These are phyloP conservation scores for Coenonympha glycerion DNA, from an alignment of 2,888 invertebrate species.

Conservation along the genomic window DNA sequence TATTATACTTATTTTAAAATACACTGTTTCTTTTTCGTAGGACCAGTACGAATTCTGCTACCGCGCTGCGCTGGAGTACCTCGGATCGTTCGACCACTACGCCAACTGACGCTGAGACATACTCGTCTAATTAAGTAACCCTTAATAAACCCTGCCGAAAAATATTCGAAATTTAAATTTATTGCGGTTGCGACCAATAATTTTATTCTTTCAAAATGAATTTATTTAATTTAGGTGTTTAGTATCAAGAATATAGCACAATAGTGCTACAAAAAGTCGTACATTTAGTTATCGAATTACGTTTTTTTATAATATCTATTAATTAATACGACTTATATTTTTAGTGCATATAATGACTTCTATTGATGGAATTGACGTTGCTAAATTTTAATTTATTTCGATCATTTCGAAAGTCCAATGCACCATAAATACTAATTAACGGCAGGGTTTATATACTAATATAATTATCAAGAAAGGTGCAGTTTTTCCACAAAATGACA, in stretches of 20 bases:
- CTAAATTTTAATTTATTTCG: neutral
- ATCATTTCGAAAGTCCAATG: neutral
- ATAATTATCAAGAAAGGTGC: constrained; percentile 1
- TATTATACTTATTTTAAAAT: too few species aligned
- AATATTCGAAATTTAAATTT: neutral
- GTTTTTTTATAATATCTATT: neutral
- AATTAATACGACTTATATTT: neutral
- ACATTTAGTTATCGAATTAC: neutral
- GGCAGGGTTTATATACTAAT: constrained; percentile 18
- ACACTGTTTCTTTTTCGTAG: constrained; percentile 66
- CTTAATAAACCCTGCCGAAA: constrained; percentile 21
- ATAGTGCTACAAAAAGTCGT: too few species aligned
- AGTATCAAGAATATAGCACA: too few species aligned
- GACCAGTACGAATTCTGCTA: constrained; percentile 99
- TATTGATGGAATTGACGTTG: neutral
- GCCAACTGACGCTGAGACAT: constrained; percentile 83
- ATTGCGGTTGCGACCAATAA: too few species aligned
- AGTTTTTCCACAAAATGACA: neutral
- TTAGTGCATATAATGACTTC: neutral
- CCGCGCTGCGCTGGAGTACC: constrained; percentile 97
- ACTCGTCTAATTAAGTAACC: constrained; percentile 56
- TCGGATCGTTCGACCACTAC: constrained; percentile 98
- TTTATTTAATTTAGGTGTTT: too few species aligned
- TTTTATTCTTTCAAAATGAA: too few species aligned
- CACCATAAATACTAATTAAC: neutral